These are phyloP conservation scores for Ennomos erosarius DNA, from an alignment of 2,888 invertebrate genomes.

Conservation along the genomic window DNA sequence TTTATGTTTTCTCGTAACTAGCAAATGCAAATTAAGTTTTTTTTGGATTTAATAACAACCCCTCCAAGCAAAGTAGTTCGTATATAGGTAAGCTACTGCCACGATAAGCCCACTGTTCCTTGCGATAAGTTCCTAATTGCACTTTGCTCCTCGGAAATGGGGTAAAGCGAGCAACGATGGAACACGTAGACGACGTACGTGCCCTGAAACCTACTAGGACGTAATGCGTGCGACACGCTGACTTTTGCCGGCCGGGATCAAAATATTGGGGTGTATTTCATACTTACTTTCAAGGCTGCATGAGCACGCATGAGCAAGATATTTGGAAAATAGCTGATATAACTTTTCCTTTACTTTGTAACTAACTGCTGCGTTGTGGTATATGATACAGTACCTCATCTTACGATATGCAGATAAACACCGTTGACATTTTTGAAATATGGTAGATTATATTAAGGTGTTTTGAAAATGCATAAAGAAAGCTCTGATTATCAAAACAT, in stretches of 20 bases:
- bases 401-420: no score
- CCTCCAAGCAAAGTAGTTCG: no score
- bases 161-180: constrained; percentile 62
- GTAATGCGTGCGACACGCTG: constrained; percentile 57
- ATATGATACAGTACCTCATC: not conserved
- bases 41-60: no score
- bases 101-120: constrained; percentile 53
- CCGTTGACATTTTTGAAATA: no score
- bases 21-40: no score
- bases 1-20: no score
- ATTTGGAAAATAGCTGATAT: constrained; percentile 21
- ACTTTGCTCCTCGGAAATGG: constrained; percentile 71
- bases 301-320: constrained; percentile 16
- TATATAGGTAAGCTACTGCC: constrained; percentile 19
- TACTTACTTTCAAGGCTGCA: constrained; percentile 39
- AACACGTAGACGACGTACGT: constrained; percentile 67
- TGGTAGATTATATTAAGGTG: no score
- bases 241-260: constrained; percentile 50
- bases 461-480: no score
- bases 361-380: not conserved
- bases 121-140: constrained; percentile 77
- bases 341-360: constrained; percentile 2
- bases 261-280: constrained; percentile 55
- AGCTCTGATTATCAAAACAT: no score
- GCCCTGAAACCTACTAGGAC: constrained; percentile 65